phyloP scores from a whole-genome alignment of 2,113 vertebrate species.

The Tragelaphus scriptus region DNA sequence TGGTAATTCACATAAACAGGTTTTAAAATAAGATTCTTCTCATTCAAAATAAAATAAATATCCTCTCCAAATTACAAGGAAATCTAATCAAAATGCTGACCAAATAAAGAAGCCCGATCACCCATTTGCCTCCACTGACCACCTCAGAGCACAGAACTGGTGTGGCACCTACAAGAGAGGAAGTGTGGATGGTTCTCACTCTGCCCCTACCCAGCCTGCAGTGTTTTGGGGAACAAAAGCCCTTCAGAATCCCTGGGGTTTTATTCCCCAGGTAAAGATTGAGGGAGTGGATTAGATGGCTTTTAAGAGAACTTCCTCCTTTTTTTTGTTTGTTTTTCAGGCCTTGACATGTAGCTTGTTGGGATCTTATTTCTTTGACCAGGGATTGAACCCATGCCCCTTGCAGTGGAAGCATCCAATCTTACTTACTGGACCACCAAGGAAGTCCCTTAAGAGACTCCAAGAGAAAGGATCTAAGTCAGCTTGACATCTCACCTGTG shows the following conservation, averaged over 20 bases:
- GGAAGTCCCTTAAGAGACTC: background rate
- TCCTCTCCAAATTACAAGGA: background rate
- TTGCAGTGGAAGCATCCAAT: background rate
- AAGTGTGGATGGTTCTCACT: background rate
- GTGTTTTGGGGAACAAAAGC: background rate
- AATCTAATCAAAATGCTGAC: background rate
- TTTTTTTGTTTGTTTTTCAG: background rate
- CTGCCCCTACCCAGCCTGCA: background rate
- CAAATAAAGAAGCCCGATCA: background rate
- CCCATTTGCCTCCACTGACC: background rate
- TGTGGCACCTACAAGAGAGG: background rate
- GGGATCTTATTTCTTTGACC: background rate
- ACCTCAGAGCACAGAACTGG: background rate
- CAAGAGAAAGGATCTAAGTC: background rate
- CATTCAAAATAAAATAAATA: background rate
- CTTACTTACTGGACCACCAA: background rate
- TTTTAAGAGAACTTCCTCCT: background rate
- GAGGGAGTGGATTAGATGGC: background rate
- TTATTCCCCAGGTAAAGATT: background rate
- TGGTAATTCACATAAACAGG: background rate
- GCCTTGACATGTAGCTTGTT: background rate
- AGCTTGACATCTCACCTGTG: background rate
- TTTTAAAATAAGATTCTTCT: background rate
- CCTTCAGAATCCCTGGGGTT: background rate
- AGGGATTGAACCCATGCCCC: background rate